These are phyloP conservation scores for Karalla daura DNA, from an alignment of 2,797 vertebrate genomes.

Conservation along the genomic window DNA sequence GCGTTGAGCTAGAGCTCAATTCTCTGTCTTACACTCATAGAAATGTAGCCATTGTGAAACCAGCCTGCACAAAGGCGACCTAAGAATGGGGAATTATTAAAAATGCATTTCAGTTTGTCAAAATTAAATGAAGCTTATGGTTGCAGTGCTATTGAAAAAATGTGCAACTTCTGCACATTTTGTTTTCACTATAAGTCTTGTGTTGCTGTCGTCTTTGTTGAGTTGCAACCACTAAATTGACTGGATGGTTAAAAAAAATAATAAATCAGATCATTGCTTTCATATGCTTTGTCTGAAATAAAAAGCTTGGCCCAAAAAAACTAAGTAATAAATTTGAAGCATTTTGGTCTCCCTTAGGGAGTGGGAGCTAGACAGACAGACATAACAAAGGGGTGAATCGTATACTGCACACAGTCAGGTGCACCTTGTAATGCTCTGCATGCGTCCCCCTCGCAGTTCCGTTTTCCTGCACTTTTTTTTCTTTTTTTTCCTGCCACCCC, in stretches of 20 bases:
- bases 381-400: constrained; percentile 16
- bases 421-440: constrained; percentile 67
- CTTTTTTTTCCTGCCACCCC: constrained; percentile 29
- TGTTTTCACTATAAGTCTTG: not conserved
- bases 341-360: not conserved
- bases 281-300: not conserved
- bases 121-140: not conserved
- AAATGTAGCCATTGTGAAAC: constrained; percentile 26
- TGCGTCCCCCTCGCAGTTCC: constrained; percentile 61
- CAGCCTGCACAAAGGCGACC: constrained; percentile 14
- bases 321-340: not conserved
- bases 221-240: not conserved
- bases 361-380: constrained; percentile 8
- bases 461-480: no score
- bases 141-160: not conserved
- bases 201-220: not conserved
- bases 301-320: constrained; percentile 4
- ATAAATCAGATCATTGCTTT: not conserved
- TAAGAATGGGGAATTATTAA: not conserved
- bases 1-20: constrained; percentile 26
- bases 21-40: constrained; percentile 13
- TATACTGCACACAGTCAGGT: constrained; percentile 64
- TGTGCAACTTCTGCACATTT: not conserved
- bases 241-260: not conserved
- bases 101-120: constrained; percentile 17